phyloP scores from a whole-genome alignment of 2,113 vertebrate species.

The Pseudopodoces humilis region DNA sequence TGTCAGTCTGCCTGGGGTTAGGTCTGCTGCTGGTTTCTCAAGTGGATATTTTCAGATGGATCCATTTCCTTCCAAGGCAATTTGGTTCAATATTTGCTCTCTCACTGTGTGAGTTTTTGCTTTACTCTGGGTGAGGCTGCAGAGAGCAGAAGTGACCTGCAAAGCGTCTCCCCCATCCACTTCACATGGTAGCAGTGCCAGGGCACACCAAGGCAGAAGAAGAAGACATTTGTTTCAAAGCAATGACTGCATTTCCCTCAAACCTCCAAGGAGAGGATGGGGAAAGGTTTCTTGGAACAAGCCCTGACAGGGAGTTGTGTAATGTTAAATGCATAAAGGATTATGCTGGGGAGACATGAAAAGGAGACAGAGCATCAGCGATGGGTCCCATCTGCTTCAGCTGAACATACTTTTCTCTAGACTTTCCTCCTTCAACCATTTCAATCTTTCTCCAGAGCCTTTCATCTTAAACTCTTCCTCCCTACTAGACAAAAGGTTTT shows the following conservation, averaged over 20 bases:
- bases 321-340: not conserved
- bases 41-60: not conserved
- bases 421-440: not conserved
- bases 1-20: not conserved
- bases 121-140: not conserved
- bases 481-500: not conserved
- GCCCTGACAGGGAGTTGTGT: not conserved
- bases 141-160: not conserved
- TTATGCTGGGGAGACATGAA: not conserved
- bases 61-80: not conserved
- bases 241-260: not conserved
- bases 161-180: not conserved
- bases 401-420: not conserved
- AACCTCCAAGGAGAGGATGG: not conserved
- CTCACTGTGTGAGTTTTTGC: not conserved
- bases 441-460: not conserved
- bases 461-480: not conserved
- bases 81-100: not conserved
- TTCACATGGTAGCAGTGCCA: fast-evolving
- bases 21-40: not conserved
- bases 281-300: conserved; percentile 8
- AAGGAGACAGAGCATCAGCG: not conserved
- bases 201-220: not conserved
- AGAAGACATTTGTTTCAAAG: not conserved
- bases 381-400: not conserved